phyloP scores from a whole-genome alignment of 2,888 invertebrate species.

The Cephus runcator region DNA sequence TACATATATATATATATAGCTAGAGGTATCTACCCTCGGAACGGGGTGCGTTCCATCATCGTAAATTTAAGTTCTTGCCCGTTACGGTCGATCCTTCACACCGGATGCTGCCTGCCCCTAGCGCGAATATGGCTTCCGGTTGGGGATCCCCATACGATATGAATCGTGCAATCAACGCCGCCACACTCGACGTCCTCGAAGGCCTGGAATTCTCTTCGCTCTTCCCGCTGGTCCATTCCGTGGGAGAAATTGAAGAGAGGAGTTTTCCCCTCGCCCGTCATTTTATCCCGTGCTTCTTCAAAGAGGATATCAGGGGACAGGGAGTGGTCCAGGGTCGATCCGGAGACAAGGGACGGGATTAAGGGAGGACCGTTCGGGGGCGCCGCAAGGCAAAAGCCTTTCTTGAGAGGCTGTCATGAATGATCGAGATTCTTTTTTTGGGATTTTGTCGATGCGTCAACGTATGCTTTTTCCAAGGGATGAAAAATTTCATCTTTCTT shows the following conservation, averaged over 20 bases:
- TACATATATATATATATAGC: background rate
- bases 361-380: background rate
- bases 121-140: background rate
- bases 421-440: background rate
- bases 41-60: slow-evolving; percentile 22
- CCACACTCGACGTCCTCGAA: background rate
- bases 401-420: background rate
- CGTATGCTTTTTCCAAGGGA: background rate
- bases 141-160: slow-evolving; percentile 19
- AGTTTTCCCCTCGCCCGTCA: background rate
- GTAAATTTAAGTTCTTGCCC: slow-evolving; percentile 34
- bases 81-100: slow-evolving; percentile 28
- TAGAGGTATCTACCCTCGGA: background rate
- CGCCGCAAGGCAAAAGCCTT: background rate
- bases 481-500: background rate
- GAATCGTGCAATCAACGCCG: slow-evolving; percentile 41
- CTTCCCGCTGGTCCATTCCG: background rate
- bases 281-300: background rate
- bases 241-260: background rate
- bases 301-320: background rate
- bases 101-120: background rate
- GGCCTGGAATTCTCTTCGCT: background rate
- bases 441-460: background rate
- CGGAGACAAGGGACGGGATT: background rate
- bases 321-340: background rate